Conservation (phyloP, 2,113 vertebrate genomes). For the Callospermophilus lateralis region DNA sequence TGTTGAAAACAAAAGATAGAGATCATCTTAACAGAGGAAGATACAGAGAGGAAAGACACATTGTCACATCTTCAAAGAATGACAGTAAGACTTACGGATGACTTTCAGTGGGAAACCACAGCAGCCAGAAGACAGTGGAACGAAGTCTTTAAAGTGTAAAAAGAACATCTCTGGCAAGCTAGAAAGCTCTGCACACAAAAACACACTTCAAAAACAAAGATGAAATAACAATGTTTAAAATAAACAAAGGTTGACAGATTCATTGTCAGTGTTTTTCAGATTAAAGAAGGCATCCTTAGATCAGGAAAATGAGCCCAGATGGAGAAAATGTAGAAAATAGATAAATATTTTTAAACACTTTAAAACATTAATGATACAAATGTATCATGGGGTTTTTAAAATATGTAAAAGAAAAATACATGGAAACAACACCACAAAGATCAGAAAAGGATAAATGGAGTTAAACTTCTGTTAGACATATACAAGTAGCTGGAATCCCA, state of each 20-base stretch:
- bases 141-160: neutral
- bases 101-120: neutral
- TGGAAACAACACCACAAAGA: neutral
- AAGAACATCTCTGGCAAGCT: neutral
- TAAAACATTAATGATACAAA: neutral
- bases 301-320: neutral
- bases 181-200: neutral
- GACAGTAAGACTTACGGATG: neutral
- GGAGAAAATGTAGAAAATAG: neutral
- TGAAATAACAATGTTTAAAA: constrained; percentile 27
- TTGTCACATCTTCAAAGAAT: neutral
- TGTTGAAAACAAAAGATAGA: neutral
- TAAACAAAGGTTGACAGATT: neutral
- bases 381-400: neutral
- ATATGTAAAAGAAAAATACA: neutral
- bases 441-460: neutral
- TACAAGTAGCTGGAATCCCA: neutral
- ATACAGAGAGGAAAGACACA: neutral
- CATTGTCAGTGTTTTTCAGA: neutral
- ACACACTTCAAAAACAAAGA: neutral
- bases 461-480: neutral
- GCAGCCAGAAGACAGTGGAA: neutral
- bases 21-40: constrained; percentile 33
- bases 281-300: neutral
- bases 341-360: neutral